Base-by-base conservation (phyloP, 2,888 invertebrate species). In the Lumbricus terrestris region DNA sequence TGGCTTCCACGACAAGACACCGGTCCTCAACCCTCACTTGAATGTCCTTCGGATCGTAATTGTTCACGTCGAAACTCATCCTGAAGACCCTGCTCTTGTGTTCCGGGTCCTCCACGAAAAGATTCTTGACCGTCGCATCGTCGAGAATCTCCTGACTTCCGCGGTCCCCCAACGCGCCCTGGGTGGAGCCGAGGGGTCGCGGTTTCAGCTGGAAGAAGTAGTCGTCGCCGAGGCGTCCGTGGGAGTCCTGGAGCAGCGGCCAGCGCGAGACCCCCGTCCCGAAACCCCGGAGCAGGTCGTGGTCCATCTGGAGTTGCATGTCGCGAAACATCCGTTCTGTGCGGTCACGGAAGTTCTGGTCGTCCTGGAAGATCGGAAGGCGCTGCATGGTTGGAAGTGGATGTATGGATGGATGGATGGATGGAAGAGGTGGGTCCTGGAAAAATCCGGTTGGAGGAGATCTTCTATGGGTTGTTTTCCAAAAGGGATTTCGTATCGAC, bases 11-110 rank as follows among this genome's bases (percentile, higher is more conserved):
- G 18, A 90, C 54, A 34, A 92, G 34, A 40, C 90, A 90, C 38
- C 91, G 83, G 34, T 90, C 90, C n/a, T 91, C 91, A 15, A 91
- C 91, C 47, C 88, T 88, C n/a, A 92, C 91, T 18, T 90, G 82
- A 34, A 92, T 88, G 23, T 92, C 91, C 54, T 89, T 37, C 1
- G 91, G 91, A 33, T 90, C 90, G 88, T 92, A 92, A 5, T 91
- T 91, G 35, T 90, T 90, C 33, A 92, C 92, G 88, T 92, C 90
- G 90, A 92, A 92, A 42, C 92, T 91, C 91, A 92, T 91, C 88
- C 91, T 90, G 89, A 92, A 92, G 33, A 88, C 47, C 33, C 92
- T 47, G 35, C 91, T 90, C 90, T 91, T 92, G 69, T 85, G 90
- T 38, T 91, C 69, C 0, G 92, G 90, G 83, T 91, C 91, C 37